phyloP scores from a whole-genome alignment of 2,797 vertebrate species.

The Crossoptilon crossoptilon region DNA sequence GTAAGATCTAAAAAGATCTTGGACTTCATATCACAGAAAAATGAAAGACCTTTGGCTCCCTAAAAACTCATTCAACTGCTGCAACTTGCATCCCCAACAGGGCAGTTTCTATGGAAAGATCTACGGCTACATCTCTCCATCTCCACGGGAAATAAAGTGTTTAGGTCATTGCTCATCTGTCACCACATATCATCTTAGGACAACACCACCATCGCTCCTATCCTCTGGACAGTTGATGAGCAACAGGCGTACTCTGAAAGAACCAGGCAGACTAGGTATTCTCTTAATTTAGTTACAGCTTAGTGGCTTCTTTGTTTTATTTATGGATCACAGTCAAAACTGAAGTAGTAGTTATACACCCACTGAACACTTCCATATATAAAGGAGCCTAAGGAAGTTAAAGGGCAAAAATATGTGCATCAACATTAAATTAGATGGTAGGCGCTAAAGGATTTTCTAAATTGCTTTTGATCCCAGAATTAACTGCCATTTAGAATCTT shows the following conservation, averaged over 20 bases:
- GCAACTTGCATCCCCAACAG: neutral
- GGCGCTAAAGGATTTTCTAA: neutral
- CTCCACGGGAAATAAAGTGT: neutral
- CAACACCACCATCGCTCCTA: neutral
- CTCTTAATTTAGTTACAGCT: neutral
- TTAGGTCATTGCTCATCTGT: neutral
- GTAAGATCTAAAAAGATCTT: neutral
- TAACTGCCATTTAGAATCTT: neutral
- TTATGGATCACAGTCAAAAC: neutral
- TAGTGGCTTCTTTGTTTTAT: neutral
- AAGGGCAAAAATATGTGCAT: neutral
- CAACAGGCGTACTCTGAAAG: neutral
- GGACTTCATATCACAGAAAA: neutral
- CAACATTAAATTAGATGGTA: neutral
- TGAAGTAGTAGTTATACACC: neutral
- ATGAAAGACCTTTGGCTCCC: neutral
- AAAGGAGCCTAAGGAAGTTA: neutral
- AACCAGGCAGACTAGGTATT: neutral
- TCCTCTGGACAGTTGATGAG: neutral
- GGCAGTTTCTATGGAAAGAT: neutral
- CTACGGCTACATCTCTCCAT: neutral
- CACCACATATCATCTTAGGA: neutral
- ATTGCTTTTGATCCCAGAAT: neutral
- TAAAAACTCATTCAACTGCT: neutral
- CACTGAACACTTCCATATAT: accelerated